Evolutionary conservation across 2,797 vertebrate genomes (phyloP).

Genomic region (Picus viridis): DNA sequence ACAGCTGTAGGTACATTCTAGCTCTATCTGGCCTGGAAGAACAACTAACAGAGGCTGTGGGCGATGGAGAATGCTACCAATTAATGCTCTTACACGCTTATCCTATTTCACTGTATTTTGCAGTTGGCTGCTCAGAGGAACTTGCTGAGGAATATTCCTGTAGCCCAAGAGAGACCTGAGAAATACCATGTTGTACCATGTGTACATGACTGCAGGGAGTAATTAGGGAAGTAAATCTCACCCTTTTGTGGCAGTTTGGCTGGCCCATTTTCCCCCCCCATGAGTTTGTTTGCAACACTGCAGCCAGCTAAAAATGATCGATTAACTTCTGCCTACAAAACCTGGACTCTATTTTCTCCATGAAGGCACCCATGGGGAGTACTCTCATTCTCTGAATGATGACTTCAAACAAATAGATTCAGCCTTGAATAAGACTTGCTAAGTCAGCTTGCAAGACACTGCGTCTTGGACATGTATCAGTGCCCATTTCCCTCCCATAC

Average conservation of each 20-base stretch:
- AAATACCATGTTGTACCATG: background rate
- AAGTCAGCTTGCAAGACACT: background rate
- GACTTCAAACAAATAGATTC: background rate
- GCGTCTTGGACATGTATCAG: accelerated
- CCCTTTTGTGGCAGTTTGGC: background rate
- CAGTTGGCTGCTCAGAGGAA: slow-evolving; percentile 14
- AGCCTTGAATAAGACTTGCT: background rate
- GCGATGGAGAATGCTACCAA: slow-evolving; percentile 42
- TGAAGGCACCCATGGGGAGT: background rate
- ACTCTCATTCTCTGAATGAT: background rate
- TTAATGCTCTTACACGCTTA: slow-evolving; percentile 20
- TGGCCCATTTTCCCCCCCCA: background rate
- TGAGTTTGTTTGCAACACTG: background rate
- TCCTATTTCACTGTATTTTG: slow-evolving; percentile 44
- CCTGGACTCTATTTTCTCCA: background rate
- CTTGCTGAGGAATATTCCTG: slow-evolving; percentile 18
- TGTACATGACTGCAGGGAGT: background rate
- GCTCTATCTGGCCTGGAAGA: slow-evolving; percentile 45
- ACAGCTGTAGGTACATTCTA: slow-evolving; percentile 44
- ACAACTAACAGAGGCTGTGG: slow-evolving; percentile 40
- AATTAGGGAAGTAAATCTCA: background rate
- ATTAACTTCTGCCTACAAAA: background rate
- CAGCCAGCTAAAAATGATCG: background rate
- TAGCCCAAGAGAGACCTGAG: background rate
- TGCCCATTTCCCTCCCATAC: background rate